Evolutionary conservation across 2,797 vertebrate genomes (phyloP).

Genomic region (Sebastes steindachneri): DNA sequence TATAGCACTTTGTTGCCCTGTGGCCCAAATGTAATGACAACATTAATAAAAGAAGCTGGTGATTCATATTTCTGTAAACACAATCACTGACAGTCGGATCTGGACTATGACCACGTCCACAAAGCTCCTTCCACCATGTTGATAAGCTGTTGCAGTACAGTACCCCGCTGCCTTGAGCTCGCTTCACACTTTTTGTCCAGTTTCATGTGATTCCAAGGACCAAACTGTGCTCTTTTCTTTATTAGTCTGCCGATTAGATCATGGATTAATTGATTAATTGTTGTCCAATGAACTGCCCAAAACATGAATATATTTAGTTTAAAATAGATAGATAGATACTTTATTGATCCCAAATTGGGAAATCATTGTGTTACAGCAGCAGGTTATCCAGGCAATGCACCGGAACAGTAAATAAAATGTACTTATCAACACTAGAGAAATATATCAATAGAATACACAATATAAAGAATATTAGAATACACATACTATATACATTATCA

Average conservation of each 20-base stretch:
- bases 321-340: neutral
- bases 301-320: neutral
- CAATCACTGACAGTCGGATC: neutral
- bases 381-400: too few relatives aligned
- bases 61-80: neutral
- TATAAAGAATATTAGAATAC: too few relatives aligned
- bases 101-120: neutral
- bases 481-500: accelerated
- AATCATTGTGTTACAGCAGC: too few relatives aligned
- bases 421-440: too few relatives aligned
- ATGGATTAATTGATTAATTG: neutral
- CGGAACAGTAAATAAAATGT: too few relatives aligned
- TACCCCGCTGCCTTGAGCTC: neutral
- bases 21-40: neutral
- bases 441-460: too few relatives aligned
- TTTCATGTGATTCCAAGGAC: neutral
- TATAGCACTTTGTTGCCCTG: neutral
- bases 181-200: neutral
- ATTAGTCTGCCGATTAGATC: neutral
- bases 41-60: constrained; percentile 4
- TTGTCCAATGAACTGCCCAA: neutral
- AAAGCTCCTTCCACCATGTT: neutral
- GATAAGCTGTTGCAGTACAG: neutral
- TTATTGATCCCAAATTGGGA: too few relatives aligned
- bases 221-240: neutral